Base-by-base conservation (phyloP, 2,797 vertebrate genomes). In the Lepidocolaptes lacrymiger region DNA sequence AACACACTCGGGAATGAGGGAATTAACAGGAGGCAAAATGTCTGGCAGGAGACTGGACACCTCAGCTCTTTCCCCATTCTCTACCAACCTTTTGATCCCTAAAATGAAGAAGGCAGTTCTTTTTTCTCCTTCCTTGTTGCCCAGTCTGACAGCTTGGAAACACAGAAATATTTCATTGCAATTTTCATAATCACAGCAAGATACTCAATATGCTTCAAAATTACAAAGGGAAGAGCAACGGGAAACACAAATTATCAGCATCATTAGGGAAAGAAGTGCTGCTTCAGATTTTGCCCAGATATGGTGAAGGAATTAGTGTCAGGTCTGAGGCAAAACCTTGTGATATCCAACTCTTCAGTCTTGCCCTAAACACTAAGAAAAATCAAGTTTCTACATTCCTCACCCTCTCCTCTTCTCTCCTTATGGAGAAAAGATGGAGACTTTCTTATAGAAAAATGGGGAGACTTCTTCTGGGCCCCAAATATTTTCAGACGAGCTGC, bases 21-120 rank as follows among this genome's bases (percentile, higher is more conserved):
- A 91, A 94, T 92, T 72, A 89, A 78, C 20, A 43, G 22, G 37
- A 94, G 64, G 69, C 6, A 94, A 89, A 92, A 62, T 4, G 19
- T 49, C 46, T 34, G 4, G 24, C 51, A 59, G 52, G 55, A 48
- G 17, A 67, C 12, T 44, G 81, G 78, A 68, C 72, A 66, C 5
- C 14, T 34, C 23, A 59, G 51, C 48, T 76, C 34, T 73, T 55
- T 7, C 18, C 3, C 17, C 1, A 1, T 56, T 4, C 41, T 76
- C 36, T 51, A 52, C 24, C 52, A 64, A 19, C 10, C 52, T 64
- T 74, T 36, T 71, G 18, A 74, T 55, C 52, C 39, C 22, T 30
- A 46, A 71, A 37, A 55, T 12, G 23, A 46, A 26, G 10, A 39
- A 10, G 4, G 14, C 2, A 37, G 6, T 46, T 15, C 20, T n/a